Percentiles rank a stretch among this genome's conserved stretches.
phyloP scores from a whole-genome alignment of 2,888 invertebrate genomes.

The Leptinotarsa juncta region DNA sequence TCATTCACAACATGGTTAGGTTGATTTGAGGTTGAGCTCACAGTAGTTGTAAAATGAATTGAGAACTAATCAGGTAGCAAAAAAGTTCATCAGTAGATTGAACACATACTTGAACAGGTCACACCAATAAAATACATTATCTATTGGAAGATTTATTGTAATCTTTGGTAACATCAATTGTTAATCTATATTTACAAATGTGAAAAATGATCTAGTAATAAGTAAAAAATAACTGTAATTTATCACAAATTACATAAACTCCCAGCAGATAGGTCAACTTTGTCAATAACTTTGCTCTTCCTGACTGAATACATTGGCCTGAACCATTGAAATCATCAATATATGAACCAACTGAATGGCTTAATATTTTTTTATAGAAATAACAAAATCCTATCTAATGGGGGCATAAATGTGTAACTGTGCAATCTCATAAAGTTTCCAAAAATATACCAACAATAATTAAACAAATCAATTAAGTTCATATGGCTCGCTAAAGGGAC shows the following conservation, averaged over 20 bases:
- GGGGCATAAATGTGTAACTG: too few relatives aligned
- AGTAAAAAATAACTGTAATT: neutral
- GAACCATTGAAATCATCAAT: too few relatives aligned
- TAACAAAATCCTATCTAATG: too few relatives aligned
- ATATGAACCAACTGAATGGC: too few relatives aligned
- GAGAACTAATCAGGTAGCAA: too few relatives aligned
- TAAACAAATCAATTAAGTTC: neutral
- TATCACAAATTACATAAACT: neutral
- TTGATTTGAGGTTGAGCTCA: too few relatives aligned
- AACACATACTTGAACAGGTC: neutral
- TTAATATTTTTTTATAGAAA: too few relatives aligned
- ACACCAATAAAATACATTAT: slow-evolving; percentile 1
- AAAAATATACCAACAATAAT: neutral
- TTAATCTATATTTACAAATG: slow-evolving; percentile 7
- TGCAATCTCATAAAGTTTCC: neutral
- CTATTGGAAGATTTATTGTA: slow-evolving; percentile 1
- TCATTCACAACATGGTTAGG: too few relatives aligned
- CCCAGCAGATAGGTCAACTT: too few relatives aligned
- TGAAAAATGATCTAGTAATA: neutral
- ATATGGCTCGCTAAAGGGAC: neutral
- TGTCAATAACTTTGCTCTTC: too few relatives aligned
- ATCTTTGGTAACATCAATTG: slow-evolving; percentile 14
- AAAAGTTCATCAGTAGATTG: neutral
- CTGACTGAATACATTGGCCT: too few relatives aligned
- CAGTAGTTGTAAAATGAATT: too few relatives aligned